phyloP scores from a whole-genome alignment of 2,113 vertebrate genomes.

The Chlamydotis undulata region DNA sequence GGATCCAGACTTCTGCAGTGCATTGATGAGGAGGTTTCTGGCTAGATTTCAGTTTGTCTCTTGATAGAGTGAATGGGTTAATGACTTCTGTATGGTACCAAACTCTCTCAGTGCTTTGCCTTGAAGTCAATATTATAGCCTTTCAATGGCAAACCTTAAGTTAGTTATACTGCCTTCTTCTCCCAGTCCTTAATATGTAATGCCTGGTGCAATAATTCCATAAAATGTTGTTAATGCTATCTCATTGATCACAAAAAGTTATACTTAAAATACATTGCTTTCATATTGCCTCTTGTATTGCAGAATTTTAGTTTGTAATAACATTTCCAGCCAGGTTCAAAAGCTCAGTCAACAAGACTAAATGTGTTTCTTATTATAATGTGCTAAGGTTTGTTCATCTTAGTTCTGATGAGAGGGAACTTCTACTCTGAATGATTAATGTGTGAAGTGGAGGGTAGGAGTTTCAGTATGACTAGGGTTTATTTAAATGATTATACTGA shows the following conservation, averaged over 20 bases:
- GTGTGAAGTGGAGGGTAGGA: not conserved
- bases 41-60: not conserved
- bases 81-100: not conserved
- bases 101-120: not conserved
- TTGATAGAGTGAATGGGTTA: not conserved
- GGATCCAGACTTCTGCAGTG: not conserved
- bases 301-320: not conserved
- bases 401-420: not conserved
- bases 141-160: not conserved
- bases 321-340: not conserved
- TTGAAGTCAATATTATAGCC: not conserved
- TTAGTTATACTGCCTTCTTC: not conserved
- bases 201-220: not conserved
- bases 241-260: not conserved
- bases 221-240: not conserved
- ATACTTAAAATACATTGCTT: not conserved
- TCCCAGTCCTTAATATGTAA: not conserved
- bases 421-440: conserved; percentile 15
- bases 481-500: conserved; percentile 43
- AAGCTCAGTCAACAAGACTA: not conserved
- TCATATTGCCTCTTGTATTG: not conserved
- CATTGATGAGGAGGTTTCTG: not conserved
- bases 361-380: not conserved
- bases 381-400: not conserved
- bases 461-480: conserved; percentile 29